Conservation (phyloP, 2,113 vertebrate genomes). For the Paramormyrops kingsleyae region DNA sequence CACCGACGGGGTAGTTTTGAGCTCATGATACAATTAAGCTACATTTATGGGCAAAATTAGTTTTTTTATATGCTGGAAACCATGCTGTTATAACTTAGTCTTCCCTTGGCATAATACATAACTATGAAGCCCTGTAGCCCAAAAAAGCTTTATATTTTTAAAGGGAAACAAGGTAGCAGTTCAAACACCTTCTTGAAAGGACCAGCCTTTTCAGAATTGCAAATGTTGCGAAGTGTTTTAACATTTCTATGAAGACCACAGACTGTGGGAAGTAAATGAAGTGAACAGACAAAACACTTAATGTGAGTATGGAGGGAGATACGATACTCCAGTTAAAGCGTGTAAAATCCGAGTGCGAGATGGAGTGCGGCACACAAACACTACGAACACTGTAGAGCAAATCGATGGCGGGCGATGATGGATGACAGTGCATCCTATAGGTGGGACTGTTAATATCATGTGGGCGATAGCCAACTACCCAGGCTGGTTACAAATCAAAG, state of each 20-base stretch:
- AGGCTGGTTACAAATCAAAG: background rate
- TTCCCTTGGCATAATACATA: background rate
- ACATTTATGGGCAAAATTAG: background rate
- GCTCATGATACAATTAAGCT: background rate
- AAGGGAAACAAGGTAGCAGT: background rate
- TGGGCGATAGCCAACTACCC: background rate
- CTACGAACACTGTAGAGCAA: background rate
- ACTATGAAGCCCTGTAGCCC: background rate
- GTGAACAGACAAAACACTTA: background rate
- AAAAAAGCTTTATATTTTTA: background rate
- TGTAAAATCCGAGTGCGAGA: background rate
- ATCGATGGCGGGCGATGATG: conserved; percentile 2
- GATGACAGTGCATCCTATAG: background rate
- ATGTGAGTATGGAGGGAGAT: background rate
- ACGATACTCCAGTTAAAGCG: background rate
- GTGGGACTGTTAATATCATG: background rate
- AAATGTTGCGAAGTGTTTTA: background rate
- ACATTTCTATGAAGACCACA: background rate
- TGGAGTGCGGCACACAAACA: background rate
- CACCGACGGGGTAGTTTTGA: background rate
- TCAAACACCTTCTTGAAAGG: background rate
- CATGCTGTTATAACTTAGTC: too few species aligned
- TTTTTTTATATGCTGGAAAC: background rate
- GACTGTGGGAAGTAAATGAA: background rate
- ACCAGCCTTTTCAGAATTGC: background rate